Percentiles rank a stretch among this genome's conserved stretches.
phyloP scores from a whole-genome alignment of 2,888 invertebrate genomes.

The Sinotaia quadrata region DNA sequence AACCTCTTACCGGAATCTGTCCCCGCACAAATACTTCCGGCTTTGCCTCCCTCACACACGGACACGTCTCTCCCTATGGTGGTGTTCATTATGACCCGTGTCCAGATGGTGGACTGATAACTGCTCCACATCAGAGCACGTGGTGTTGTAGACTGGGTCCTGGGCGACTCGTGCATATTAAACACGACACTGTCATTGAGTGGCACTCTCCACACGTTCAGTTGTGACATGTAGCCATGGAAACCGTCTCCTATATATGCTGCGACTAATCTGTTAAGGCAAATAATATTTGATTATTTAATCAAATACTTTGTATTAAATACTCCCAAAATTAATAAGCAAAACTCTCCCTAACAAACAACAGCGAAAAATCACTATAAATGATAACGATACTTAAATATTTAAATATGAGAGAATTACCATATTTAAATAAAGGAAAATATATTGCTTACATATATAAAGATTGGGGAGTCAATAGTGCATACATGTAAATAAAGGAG shows the following conservation, averaged over 20 bases:
- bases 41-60: not conserved
- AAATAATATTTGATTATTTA: not conserved
- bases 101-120: conserved; percentile 1
- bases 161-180: not conserved
- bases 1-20: not conserved
- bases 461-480: too few relatives aligned
- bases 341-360: too few relatives aligned
- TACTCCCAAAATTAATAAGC: too few relatives aligned
- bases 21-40: not conserved
- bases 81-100: not conserved
- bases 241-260: not conserved
- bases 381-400: too few relatives aligned
- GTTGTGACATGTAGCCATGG: conserved; percentile 10
- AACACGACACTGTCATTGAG: not conserved
- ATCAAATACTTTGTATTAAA: too few relatives aligned
- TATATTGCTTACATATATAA: too few relatives aligned
- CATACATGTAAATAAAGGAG: too few relatives aligned
- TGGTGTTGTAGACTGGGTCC: not conserved
- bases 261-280: not conserved
- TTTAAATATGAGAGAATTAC: too few relatives aligned
- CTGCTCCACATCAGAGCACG: not conserved
- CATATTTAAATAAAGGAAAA: too few relatives aligned
- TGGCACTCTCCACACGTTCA: not conserved
- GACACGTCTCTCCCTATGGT: not conserved
- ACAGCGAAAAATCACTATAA: too few relatives aligned